These are phyloP conservation scores for Nomada ferruginata DNA, from an alignment of 2,888 invertebrate genomes.

Conservation along the genomic window DNA sequence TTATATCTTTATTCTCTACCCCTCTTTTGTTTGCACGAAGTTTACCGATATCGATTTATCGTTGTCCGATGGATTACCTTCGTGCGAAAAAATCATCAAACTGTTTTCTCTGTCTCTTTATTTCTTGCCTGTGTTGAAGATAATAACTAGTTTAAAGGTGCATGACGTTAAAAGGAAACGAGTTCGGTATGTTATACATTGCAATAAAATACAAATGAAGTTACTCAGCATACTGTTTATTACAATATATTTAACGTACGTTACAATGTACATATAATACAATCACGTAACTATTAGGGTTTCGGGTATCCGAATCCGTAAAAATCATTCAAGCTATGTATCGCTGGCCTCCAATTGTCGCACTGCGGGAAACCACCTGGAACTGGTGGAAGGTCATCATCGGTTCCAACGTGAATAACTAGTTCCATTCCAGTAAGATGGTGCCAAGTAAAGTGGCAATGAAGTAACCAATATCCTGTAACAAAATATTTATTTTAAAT, in stretches of 20 bases:
- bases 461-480: constrained; percentile 78
- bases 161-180: constrained; percentile 39
- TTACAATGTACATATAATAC: no score
- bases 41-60: not conserved
- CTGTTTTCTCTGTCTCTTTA: not conserved
- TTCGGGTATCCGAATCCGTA: constrained; percentile 1
- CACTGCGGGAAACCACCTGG: constrained; percentile 66
- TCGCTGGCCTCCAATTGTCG: constrained; percentile 40
- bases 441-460: constrained; percentile 78
- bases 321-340: constrained; percentile 17
- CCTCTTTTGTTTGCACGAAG: not conserved
- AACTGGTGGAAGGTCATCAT: constrained; percentile 69
- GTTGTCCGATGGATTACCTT: not conserved
- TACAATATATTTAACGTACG: no score
- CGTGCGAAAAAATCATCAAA: no score
- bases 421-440: constrained; percentile 75
- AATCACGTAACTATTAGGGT: not conserved
- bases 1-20: constrained; percentile 10
- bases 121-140: no score
- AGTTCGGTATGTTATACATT: no score
- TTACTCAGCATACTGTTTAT: no score
- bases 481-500: constrained; percentile 3
- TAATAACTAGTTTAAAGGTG: no score
- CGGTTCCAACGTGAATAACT: constrained; percentile 71
- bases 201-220: no score